Evolutionary conservation across 2,113 vertebrate species (phyloP).

Genomic region (Pseudopipra pipra): DNA sequence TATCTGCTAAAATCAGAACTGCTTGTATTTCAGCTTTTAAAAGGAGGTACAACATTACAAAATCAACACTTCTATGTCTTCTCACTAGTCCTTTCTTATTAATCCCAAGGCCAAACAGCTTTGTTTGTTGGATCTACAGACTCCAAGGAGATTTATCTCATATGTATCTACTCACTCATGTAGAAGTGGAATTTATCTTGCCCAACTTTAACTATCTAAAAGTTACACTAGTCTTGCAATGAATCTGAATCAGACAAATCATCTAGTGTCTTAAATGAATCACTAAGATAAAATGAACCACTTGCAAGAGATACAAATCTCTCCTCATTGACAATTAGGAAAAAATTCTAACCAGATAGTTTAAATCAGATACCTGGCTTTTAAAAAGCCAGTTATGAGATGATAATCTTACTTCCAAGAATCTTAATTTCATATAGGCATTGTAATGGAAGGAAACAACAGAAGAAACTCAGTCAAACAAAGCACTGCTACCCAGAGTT

Average conservation of each 20-base stretch:
- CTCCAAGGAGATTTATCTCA: background rate
- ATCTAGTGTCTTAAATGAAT: background rate
- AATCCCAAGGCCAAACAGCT: background rate
- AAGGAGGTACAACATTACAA: background rate
- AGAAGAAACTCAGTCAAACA: background rate
- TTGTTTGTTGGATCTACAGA: background rate
- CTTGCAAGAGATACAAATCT: background rate
- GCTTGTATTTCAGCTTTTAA: background rate
- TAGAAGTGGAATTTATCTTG: background rate
- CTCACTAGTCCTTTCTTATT: background rate
- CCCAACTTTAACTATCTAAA: background rate
- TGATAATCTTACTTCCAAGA: background rate
- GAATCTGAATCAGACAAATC: background rate
- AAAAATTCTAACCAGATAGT: background rate
- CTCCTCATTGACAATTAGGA: background rate
- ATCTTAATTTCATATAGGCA: background rate
- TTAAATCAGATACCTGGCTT: background rate
- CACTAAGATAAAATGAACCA: background rate
- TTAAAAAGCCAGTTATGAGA: background rate
- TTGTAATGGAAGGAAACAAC: background rate
- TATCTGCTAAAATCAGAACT: slow-evolving; percentile 18
- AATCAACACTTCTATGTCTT: background rate
- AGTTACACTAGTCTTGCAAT: background rate
- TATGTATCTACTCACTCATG: background rate
- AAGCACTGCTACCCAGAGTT: accelerated